These are phyloP conservation scores for Carabus problematicus DNA, from an alignment of 2,888 invertebrate genomes.

Conservation along the genomic window DNA sequence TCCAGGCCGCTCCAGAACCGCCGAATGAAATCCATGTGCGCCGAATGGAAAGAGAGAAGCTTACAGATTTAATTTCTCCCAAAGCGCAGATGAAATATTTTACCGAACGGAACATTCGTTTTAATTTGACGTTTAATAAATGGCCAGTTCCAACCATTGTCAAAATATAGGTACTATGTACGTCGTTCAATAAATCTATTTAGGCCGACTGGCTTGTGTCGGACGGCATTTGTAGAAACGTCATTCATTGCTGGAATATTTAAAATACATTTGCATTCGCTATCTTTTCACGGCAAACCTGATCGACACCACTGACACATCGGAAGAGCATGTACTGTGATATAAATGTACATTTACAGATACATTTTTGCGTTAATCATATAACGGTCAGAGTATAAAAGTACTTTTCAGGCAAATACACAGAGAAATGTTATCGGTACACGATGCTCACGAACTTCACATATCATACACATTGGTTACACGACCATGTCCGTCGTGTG, in stretches of 20 bases:
- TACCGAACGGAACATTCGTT: constrained; percentile 41
- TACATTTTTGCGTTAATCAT: not conserved
- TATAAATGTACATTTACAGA: not conserved
- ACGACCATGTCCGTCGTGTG: constrained; percentile 6
- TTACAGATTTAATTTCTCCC: constrained; percentile 43
- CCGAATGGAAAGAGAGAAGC: constrained; percentile 39
- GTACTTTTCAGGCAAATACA: not conserved
- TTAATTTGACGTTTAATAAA: constrained; percentile 43
- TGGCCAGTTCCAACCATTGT: constrained; percentile 37
- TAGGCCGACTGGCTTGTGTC: not conserved
- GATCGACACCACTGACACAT: no score
- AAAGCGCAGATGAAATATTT: constrained; percentile 43
- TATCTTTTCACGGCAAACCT: no score
- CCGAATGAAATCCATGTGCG: constrained; percentile 25
- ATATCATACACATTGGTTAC: constrained; percentile 16
- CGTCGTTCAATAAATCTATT: constrained; percentile 37
- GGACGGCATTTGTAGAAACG: no score
- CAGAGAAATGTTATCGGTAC: constrained; percentile 32
- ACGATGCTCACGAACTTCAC: constrained; percentile 35
- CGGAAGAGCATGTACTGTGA: not conserved
- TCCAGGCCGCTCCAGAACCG: not conserved
- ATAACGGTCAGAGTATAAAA: not conserved
- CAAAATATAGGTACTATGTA: constrained; percentile 41
- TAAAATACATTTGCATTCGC: no score
- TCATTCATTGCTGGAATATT: no score